Evolutionary conservation across 2,888 invertebrate species (phyloP).

Genomic region (Sycophila texana): DNA sequence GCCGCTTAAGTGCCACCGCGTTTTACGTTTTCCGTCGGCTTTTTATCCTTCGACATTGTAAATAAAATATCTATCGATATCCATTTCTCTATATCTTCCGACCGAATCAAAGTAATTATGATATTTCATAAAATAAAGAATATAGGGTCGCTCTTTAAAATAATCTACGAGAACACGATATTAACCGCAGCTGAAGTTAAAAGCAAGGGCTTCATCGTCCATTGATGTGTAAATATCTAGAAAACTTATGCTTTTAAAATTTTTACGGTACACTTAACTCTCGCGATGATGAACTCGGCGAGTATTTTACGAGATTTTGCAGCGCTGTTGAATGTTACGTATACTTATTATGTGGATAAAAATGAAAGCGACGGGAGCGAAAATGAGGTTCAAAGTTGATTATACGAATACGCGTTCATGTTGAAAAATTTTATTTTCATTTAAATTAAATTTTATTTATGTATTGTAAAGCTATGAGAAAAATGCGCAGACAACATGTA

Average conservation of each 20-base stretch:
- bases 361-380: neutral
- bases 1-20: too few relatives aligned
- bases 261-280: conserved; percentile 31
- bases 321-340: conserved; percentile 41
- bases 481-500: neutral
- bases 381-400: conserved; percentile 29
- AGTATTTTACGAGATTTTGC: conserved; percentile 47
- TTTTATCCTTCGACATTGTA: too few relatives aligned
- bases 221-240: conserved; percentile 41
- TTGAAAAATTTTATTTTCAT: neutral
- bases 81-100: conserved; percentile 9
- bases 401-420: conserved; percentile 13
- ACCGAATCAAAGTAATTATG: conserved; percentile 26
- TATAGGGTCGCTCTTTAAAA: too few relatives aligned
- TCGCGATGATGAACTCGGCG: conserved; percentile 9
- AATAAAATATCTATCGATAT: neutral
- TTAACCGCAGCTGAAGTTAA: conserved; percentile 7
- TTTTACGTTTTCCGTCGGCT: too few relatives aligned
- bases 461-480: conserved; percentile 1
- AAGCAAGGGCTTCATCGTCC: neutral
- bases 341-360: conserved; percentile 3
- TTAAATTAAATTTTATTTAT: too few relatives aligned
- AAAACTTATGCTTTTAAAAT: conserved; percentile 31
- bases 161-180: too few relatives aligned
- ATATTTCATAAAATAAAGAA: conserved; percentile 35